Evolutionary conservation across 2,888 invertebrate genomes (phyloP).

Genomic region (Pammene fasciana): DNA sequence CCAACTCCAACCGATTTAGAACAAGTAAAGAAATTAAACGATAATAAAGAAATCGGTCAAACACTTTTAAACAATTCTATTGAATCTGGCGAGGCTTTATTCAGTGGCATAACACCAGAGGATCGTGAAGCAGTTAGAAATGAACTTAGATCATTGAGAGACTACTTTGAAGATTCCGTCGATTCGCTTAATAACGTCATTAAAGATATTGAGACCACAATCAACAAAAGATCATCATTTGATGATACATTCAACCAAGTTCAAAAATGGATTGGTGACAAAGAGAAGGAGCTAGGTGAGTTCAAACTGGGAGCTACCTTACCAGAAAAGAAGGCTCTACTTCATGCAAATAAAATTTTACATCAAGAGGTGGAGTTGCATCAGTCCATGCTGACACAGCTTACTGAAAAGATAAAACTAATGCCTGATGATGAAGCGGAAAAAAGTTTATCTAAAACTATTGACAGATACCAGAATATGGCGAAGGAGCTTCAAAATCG

Average conservation of each 20-base stretch:
- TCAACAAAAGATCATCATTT: conserved; percentile 95
- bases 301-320: conserved; percentile 90
- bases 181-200: conserved; percentile 93
- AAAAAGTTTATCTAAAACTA: conserved; percentile 88
- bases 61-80: conserved; percentile 89
- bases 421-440: conserved; percentile 92
- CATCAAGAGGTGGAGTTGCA: conserved; percentile 94
- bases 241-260: conserved; percentile 96
- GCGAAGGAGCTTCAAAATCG: conserved; percentile 86
- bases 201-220: conserved; percentile 93
- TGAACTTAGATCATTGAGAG: conserved; percentile 90
- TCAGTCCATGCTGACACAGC: conserved; percentile 91
- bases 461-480: conserved; percentile 87
- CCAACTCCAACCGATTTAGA: conserved; percentile 90
- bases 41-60: conserved; percentile 91
- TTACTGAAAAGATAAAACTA: conserved; percentile 91
- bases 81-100: conserved; percentile 94
- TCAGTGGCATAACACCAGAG: conserved; percentile 93
- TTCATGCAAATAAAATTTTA: conserved; percentile 91
- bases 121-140: conserved; percentile 93
- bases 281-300: conserved; percentile 88
- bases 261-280: conserved; percentile 92
- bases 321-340: conserved; percentile 93
- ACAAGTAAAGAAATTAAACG: conserved; percentile 88
- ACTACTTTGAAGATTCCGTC: conserved; percentile 92